Base-by-base conservation (phyloP, 2,113 vertebrate genomes). In the Notarius quadriscutis region DNA sequence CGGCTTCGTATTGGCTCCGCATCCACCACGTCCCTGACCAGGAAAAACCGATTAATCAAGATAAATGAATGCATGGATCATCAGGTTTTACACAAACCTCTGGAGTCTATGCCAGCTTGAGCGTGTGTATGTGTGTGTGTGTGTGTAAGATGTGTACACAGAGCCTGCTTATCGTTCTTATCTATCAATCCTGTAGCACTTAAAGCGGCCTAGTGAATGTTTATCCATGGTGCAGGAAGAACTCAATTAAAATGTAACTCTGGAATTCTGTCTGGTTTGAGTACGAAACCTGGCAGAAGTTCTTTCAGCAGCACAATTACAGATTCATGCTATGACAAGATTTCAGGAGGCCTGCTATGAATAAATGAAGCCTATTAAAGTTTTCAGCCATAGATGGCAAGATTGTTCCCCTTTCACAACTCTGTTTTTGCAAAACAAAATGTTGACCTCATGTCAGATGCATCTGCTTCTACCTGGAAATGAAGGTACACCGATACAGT, bases 241-340 rank as follows among this genome's bases (percentile, higher is more conserved):
- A 34, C 20, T 30, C 60, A 27, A 58, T 78, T 86, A 58, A 89
- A 87, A 86, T 55, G 18, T 89, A 87, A 84, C 75, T 84, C 25
- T 65, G 48, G 65, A 84, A 58, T 65, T 48, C 82, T n/a, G 22
- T 27, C 60, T 87, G 22, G 8, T 7, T 86, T 79, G 41, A 8
- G 81, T 14, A 48, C 57, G 34, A 34, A 27, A 3, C 30, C 74
- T 30, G 48, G n/a, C 25, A 51, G 53, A 14, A 17, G 62, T 30
- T 65, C 75, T 20, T 65, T 65, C 63, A 25, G 41, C 58, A 20
- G 7, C 48, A 17, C 57, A 11, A 30, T 65, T 34, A 79, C 50
- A 15, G 5, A 48, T 71, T 86, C 53, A 48, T 65, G 62, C 51
- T 71, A n/a, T 12, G 22, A n/a, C 77, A 81, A n/a, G 34, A 82